Conservation (phyloP, 2,113 vertebrate species). For the Raja brachyura region DNA sequence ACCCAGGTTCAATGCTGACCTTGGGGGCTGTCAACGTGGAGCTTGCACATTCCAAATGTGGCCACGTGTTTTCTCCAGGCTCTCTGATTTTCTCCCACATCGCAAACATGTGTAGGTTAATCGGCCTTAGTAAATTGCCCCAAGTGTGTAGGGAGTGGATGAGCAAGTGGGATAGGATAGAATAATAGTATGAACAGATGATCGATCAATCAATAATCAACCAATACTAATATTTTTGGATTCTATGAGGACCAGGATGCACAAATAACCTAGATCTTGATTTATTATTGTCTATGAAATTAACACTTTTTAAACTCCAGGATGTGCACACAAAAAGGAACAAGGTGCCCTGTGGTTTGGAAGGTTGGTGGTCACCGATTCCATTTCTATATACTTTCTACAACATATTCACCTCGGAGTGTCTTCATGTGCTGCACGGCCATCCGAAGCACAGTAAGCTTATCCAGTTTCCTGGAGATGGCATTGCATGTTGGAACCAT, state of each 20-base stretch:
- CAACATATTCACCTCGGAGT: conserved; percentile 69
- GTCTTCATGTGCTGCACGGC: conserved; percentile 99
- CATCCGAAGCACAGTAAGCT: conserved; percentile 93
- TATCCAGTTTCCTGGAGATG: conserved; percentile 95
- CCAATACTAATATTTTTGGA: not conserved
- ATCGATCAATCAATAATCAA: no score
- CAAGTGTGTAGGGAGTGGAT: no score
- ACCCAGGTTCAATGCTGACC: no score
- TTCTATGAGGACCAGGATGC: not conserved
- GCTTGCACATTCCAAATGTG: no score
- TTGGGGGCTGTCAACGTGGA: no score
- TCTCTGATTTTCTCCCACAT: no score
- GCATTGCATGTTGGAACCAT: conserved; percentile 94
- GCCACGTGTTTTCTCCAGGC: no score
- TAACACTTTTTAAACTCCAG: not conserved
- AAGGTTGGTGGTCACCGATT: not conserved
- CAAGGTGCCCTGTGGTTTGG: not conserved
- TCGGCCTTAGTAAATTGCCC: no score
- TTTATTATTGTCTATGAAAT: not conserved
- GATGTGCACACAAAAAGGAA: not conserved
- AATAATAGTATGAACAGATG: no score
- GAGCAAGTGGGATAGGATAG: no score
- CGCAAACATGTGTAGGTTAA: no score
- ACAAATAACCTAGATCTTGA: not conserved
- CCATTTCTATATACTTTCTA: no score